Evolutionary conservation across 2,888 invertebrate genomes (phyloP).

Genomic region (Noctua fimbriata): DNA sequence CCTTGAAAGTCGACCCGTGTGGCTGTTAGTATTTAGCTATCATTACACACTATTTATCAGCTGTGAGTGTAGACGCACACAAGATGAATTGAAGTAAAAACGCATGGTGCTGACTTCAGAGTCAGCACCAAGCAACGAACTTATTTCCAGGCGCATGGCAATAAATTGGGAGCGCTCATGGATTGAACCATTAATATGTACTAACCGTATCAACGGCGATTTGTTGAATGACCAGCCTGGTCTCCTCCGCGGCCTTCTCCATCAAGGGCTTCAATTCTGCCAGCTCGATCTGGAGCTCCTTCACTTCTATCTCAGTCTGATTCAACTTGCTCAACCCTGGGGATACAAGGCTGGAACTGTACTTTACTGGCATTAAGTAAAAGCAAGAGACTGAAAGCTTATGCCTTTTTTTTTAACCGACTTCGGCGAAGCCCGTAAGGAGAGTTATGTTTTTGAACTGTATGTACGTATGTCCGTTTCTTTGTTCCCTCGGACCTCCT

Average conservation of each 20-base stretch:
- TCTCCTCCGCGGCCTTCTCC: conserved; percentile 94
- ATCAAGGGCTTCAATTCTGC: conserved; percentile 95
- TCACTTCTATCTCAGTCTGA: conserved; percentile 95
- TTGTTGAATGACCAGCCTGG: conserved; percentile 94
- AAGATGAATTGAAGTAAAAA: too few relatives aligned
- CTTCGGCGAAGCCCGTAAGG: background rate
- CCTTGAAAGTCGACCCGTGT: too few relatives aligned
- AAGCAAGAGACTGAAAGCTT: background rate
- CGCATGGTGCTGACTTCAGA: too few relatives aligned
- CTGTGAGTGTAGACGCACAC: too few relatives aligned
- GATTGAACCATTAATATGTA: background rate
- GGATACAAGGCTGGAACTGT: background rate
- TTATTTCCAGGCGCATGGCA: too few relatives aligned
- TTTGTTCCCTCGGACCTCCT: background rate
- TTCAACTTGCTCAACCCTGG: conserved; percentile 95
- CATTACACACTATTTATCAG: too few relatives aligned
- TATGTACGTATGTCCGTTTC: background rate
- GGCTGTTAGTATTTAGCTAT: too few relatives aligned
- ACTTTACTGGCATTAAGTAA: background rate
- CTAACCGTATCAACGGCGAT: conserved; percentile 94
- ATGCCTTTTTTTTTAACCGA: background rate
- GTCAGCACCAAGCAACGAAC: too few relatives aligned
- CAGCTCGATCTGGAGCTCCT: conserved; percentile 94
- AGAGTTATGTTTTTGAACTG: background rate
- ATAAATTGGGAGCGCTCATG: too few relatives aligned